A percentile compares a stretch with the other conserved stretches of the same genome.
phyloP scores from a whole-genome alignment of 2,113 vertebrate species.

The Protobothrops flavoviridis region DNA sequence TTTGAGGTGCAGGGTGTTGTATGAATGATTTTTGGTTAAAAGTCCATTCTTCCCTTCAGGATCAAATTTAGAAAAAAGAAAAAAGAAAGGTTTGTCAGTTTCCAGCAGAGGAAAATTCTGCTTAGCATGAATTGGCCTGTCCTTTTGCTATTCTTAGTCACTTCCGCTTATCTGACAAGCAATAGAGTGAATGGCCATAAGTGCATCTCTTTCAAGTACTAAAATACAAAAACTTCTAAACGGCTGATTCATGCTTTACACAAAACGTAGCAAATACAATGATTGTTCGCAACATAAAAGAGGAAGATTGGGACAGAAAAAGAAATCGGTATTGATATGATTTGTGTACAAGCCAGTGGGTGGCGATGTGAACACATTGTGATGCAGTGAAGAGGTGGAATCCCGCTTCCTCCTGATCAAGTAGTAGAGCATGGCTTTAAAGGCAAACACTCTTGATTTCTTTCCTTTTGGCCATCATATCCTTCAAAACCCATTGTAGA shows the following conservation, averaged over 20 bases:
- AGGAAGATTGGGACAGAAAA: background rate
- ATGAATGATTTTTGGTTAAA: background rate
- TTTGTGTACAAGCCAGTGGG: background rate
- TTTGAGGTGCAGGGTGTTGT: background rate
- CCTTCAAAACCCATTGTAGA: background rate
- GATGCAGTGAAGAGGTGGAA: background rate
- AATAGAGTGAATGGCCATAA: background rate
- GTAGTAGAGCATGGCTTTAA: background rate
- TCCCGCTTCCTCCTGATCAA: background rate
- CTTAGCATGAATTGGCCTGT: no score
- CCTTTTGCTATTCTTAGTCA: background rate
- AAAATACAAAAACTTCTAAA: background rate
- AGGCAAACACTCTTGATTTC: background rate
- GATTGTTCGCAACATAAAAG: background rate
- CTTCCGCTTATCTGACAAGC: no score
- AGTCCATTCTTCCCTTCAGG: background rate
- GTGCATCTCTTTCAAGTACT: background rate
- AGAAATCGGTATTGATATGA: background rate
- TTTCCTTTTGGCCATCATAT: background rate
- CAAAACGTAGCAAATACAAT: background rate
- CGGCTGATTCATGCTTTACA: no score
- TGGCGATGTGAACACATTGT: background rate
- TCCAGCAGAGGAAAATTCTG: background rate
- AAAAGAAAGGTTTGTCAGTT: background rate
- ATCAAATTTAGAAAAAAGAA: background rate